Evolutionary conservation across 2,888 invertebrate genomes (phyloP), one percentile per base, ranked within the genome.

Genomic region (Sphaerophoria taeniata): DNA sequence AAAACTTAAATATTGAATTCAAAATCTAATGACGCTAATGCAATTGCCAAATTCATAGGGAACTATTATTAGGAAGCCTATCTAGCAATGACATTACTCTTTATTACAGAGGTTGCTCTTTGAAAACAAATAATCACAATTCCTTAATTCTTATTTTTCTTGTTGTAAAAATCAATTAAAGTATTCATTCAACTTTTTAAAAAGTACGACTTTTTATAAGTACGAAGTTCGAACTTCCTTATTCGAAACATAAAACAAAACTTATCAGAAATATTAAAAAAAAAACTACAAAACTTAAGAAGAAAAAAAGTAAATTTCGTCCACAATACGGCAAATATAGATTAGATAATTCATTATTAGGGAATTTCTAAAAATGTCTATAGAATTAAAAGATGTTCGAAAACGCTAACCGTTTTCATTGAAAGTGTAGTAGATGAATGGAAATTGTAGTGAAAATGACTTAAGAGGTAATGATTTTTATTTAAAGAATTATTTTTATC

Each of bases 261-360:
- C 1, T 33, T 43, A 47, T n/a, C n/a, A n/a, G n/a, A n/a, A n/a
- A n/a, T n/a, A 60, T 53, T 16, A 9, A 24, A 73, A 56, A 24
- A 56, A 12, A 43, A 45, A 43, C 3, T 11, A 12, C 5, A 56
- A 56, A 39, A 39, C 24, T 6, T 33, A 33, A 3, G 36, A 33
- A 3, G 51, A 34, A 43, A 65, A 65, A 24, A 24, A 24, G 24
- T 24, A 24, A 24, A 24, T 24, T 56, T 7, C 31, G 45, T 76
- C 84, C 80, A 84, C 84, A 84, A 80, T 61, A 84, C 80, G 84
- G 84, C 84, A 79, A 11, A 79, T 36, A 9, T 39, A 39, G 9
- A 9, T 39, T 7, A 47, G 74, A 47, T 74, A 67, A 58, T 45
- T 71, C 65, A 24, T 39, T 36, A 16, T 9, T 6, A 16, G 51